phyloP scores from a whole-genome alignment of 2,113 vertebrate species.

The Morone chrysops region DNA sequence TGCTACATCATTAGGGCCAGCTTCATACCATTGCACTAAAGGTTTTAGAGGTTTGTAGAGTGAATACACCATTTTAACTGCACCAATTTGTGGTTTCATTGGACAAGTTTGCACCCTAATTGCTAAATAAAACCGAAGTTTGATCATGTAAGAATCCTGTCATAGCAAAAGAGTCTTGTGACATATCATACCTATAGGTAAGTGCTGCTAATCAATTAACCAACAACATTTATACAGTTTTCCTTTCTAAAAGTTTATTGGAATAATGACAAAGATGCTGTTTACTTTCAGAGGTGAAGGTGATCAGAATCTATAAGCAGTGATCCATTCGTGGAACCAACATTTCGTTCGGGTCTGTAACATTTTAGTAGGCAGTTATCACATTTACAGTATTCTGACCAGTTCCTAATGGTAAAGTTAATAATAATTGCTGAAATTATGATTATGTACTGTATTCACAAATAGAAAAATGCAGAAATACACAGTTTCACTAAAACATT shows the following conservation, averaged over 20 bases:
- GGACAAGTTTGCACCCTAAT: neutral
- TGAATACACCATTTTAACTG: neutral
- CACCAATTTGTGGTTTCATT: neutral
- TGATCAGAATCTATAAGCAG: neutral
- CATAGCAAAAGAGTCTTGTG: neutral
- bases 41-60: neutral
- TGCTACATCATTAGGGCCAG: no score
- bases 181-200: neutral
- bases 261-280: no score
- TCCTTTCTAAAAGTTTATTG: no score
- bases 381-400: neutral
- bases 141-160: neutral
- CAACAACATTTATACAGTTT: neutral
- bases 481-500: neutral
- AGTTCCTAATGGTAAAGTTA: neutral
- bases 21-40: neutral
- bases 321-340: neutral
- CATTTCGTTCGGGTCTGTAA: neutral
- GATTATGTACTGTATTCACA: neutral
- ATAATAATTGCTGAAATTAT: neutral
- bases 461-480: neutral
- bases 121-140: neutral
- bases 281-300: neutral
- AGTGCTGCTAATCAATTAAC: neutral
- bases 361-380: neutral